These are phyloP conservation scores for Gymnocephalus cernua DNA, from an alignment of 2,113 vertebrate genomes.

Conservation along the genomic window DNA sequence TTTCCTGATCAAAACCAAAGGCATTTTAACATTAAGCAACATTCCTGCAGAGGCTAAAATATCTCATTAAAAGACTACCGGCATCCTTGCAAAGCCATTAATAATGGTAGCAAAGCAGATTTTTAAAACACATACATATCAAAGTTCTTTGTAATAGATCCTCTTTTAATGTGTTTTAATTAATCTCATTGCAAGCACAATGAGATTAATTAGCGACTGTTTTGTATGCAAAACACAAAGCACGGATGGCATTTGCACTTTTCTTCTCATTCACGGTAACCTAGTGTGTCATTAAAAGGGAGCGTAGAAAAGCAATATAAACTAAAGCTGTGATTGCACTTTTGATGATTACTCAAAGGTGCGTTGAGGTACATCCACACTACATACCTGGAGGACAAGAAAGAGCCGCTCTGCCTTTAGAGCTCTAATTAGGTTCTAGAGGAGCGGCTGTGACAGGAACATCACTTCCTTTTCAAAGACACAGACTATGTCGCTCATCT, in stretches of 20 bases:
- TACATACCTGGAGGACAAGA: constrained; percentile 56
- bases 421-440: constrained; percentile 77
- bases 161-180: not conserved
- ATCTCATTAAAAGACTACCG: constrained; percentile 4
- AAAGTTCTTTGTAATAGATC: constrained; percentile 9
- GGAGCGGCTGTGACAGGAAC: constrained; percentile 52
- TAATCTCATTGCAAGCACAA: not conserved
- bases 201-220: constrained; percentile 23
- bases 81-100: not conserved
- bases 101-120: not conserved
- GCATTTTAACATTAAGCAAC: constrained; percentile 12
- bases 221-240: constrained; percentile 32
- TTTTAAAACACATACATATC: not conserved
- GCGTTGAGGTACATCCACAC: constrained; percentile 40
- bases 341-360: constrained; percentile 60
- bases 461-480: constrained; percentile 71
- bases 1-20: constrained; percentile 6
- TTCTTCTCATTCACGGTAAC: constrained; percentile 22
- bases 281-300: constrained; percentile 44
- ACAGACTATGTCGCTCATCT: constrained; percentile 46
- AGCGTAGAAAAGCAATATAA: constrained; percentile 41
- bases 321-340: constrained; percentile 52
- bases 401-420: constrained; percentile 45
- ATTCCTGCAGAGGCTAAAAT: constrained; percentile 13
- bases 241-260: constrained; percentile 27